Base-by-base conservation (phyloP, 2,113 vertebrate genomes). In the Paedocypris sp. region DNA sequence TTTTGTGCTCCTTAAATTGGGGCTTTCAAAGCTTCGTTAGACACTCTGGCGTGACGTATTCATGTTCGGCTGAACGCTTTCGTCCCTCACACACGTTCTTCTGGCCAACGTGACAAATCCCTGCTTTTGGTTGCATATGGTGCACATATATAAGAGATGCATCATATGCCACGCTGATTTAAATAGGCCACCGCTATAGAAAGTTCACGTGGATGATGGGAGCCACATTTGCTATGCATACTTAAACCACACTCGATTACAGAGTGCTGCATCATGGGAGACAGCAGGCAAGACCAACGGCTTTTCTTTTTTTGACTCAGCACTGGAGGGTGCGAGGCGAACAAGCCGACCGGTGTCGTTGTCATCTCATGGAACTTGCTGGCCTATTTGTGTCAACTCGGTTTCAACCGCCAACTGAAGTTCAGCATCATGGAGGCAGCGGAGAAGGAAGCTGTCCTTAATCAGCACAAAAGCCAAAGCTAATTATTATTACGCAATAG, bases 1-100 rank as follows among this genome's bases (percentile, higher is more conserved):
- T 57, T 57, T 43, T 57, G 53, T 57, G 53, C 39, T 58, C 38
- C 54, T 58, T 43, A 58, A 58, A 58, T 31, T 58, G 26, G 38
- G 39, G 54, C 54, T 58, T 36, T 56, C 39, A 32, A 13, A 9
- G 39, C 54, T 43, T 39, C 22, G 26, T 58, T 43, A 58, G 38
- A 32, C 15, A 58, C 38, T 58, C 38, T 51, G 8, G 48, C 16
- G 22, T 43, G 38, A 58, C 18, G 25, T 58, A 43, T 43, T 57
- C 38, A 22, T 31, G 26, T 43, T 56, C 28, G 16, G 18, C 19
- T 4, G 10, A 43, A 43, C 19, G 22, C n/a, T n/a, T n/a, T n/a
- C n/a, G 15, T 1, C 22, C 19, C 43, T 13, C 3, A 41, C 12
- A 22, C 19, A 19, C 18, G 20, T 4, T 25, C 19, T 6, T 19